Evolutionary conservation across 2,113 vertebrate genomes (phyloP).

Genomic region (Colossoma macropomum): DNA sequence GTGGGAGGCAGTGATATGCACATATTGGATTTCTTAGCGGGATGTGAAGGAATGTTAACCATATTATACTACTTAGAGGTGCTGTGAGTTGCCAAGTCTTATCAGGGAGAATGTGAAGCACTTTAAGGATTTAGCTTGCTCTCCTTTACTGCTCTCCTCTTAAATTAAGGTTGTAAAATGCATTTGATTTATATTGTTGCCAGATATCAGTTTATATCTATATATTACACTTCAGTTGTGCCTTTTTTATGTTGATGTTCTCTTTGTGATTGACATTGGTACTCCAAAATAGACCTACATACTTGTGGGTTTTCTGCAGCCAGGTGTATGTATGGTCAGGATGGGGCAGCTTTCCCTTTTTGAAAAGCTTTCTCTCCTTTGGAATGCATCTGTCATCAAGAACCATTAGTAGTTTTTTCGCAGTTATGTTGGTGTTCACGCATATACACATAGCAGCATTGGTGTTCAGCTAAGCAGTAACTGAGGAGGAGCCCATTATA

Average conservation of each 20-base stretch:
- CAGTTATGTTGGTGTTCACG: slow-evolving; percentile 17
- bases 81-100: slow-evolving; percentile 50
- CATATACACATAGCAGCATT: slow-evolving; percentile 9
- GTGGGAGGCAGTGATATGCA: slow-evolving; percentile 48
- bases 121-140: slow-evolving; percentile 32
- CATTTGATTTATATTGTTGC: slow-evolving; percentile 21
- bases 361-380: slow-evolving; percentile 13
- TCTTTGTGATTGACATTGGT: background rate
- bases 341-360: slow-evolving; percentile 10
- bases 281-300: background rate
- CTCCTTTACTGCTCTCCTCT: background rate
- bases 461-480: background rate
- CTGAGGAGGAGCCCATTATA: background rate
- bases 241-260: background rate
- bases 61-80: slow-evolving; percentile 53
- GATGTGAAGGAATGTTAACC: slow-evolving; percentile 56
- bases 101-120: slow-evolving; percentile 36
- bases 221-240: background rate
- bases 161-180: slow-evolving; percentile 19
- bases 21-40: slow-evolving; percentile 56
- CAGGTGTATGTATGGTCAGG: slow-evolving; percentile 27
- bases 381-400: slow-evolving; percentile 39
- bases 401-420: slow-evolving; percentile 32
- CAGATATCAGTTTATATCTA: slow-evolving; percentile 17
- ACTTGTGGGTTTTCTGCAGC: background rate